Conservation (phyloP, 2,797 vertebrate genomes). For the Acropternis orthonyx region DNA sequence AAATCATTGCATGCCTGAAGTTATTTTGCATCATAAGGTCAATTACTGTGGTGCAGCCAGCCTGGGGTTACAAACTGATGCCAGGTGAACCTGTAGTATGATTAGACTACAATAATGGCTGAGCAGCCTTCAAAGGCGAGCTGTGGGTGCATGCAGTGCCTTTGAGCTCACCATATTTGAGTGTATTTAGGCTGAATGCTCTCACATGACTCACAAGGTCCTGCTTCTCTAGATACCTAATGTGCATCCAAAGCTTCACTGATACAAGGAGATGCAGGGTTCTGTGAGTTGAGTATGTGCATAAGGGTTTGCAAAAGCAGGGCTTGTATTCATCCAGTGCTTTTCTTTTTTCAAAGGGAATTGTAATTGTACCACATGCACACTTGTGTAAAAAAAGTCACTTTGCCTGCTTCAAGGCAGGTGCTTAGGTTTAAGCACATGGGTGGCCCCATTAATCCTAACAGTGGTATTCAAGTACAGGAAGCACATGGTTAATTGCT, state of each 20-base stretch:
- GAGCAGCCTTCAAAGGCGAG: neutral
- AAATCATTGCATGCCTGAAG: constrained; percentile 49
- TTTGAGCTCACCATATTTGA: neutral
- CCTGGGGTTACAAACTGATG: neutral
- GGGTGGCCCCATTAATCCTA: neutral
- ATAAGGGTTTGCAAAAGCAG: neutral
- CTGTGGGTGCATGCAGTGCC: neutral
- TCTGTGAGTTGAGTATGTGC: neutral
- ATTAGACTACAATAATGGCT: neutral
- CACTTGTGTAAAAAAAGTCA: neutral
- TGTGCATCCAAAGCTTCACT: rapidly evolving
- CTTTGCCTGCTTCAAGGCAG: constrained; percentile 11
- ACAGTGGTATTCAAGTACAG: neutral
- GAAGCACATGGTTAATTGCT: neutral
- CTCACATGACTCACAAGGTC: neutral
- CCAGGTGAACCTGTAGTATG: neutral
- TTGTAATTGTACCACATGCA: neutral
- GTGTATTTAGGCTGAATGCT: neutral
- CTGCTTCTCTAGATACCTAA: neutral
- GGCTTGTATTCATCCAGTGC: neutral
- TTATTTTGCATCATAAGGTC: constrained; percentile 37
- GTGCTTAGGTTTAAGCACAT: constrained; percentile 55
- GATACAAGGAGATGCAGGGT: neutral
- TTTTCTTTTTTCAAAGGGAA: neutral
- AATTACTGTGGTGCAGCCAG: neutral